Conservation (phyloP, 2,797 vertebrate species). For the Florisuga fusca region DNA sequence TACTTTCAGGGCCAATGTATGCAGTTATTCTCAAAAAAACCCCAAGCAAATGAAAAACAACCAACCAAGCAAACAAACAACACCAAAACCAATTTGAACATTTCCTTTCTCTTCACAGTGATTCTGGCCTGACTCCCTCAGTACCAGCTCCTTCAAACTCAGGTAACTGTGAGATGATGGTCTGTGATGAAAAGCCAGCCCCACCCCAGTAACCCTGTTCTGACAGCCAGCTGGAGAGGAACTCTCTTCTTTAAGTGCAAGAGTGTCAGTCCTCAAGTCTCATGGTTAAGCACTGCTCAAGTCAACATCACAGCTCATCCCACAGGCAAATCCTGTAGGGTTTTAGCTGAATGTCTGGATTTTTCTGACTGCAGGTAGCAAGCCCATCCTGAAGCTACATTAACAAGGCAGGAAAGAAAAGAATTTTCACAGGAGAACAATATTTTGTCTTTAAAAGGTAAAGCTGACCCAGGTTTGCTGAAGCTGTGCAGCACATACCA, state of each 20-base stretch:
- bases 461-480: neutral
- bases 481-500: neutral
- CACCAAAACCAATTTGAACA: neutral
- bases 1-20: neutral
- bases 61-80: no score
- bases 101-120: conserved; percentile 85
- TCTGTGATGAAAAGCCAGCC: neutral
- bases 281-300: neutral
- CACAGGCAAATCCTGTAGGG: neutral
- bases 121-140: conserved; percentile 92
- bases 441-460: neutral
- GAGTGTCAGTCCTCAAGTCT: neutral
- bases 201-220: neutral
- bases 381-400: neutral
- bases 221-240: neutral
- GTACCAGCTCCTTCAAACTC: conserved; percentile 90
- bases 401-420: neutral
- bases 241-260: neutral
- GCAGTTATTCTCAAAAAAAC: neutral
- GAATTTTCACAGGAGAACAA: neutral
- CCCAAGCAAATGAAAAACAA: no score
- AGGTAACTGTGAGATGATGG: conserved; percentile 79
- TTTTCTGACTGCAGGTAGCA: neutral
- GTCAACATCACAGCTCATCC: neutral
- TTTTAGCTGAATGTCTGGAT: neutral